Evolutionary conservation across 2,113 vertebrate species (phyloP), one percentile per base, ranked within the genome.

Genomic region (Nesoenas mayeri): DNA sequence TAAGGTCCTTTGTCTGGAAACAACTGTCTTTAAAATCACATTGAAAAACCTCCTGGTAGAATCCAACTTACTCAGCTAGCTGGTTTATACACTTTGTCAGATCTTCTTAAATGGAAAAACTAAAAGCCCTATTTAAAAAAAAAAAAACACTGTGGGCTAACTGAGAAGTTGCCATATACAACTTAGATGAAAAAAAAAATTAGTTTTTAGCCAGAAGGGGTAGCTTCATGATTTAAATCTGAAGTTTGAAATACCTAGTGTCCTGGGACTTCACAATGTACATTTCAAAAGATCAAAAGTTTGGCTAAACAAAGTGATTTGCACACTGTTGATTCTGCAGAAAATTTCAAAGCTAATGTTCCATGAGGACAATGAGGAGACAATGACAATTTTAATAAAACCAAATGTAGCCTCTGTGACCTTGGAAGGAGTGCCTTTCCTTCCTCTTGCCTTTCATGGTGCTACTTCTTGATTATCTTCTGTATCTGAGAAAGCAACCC

Each of bases 271-370:
- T 17, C 42, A 92, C 48, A 65, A 60, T 12, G 14, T 42, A 4
- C 29, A 47, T 64, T 82, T 71, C 22, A 32, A 93, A 82, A 89
- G 81, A 93, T 82, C 85, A 89, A 75, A 94, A 91, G 88, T 93
- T 85, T 60, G 66, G 69, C 12, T 89, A 81, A 82, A 94, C 50
- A 15, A 67, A 72, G 40, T 47, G 56, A 95, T 91, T 89, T 91
- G 85, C 65, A 78, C 15, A 4, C 15, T 60, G 69, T 60, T 84
- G 56, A 87, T 79, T 92, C 36, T 86, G 60, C 77, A 92, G 85
- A 86, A 86, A 93, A 86, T 94, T 74, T 95, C 72, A 95, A 91
- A 91, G 79, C 38, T 67, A 34, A 74, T 61, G 60, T 84, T 95
- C 79, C 28, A 6, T 38, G 81, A 79, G 44, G 36, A 66, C 75